phyloP scores from a whole-genome alignment of 2,113 vertebrate species.

The Podarcis cretensis region DNA sequence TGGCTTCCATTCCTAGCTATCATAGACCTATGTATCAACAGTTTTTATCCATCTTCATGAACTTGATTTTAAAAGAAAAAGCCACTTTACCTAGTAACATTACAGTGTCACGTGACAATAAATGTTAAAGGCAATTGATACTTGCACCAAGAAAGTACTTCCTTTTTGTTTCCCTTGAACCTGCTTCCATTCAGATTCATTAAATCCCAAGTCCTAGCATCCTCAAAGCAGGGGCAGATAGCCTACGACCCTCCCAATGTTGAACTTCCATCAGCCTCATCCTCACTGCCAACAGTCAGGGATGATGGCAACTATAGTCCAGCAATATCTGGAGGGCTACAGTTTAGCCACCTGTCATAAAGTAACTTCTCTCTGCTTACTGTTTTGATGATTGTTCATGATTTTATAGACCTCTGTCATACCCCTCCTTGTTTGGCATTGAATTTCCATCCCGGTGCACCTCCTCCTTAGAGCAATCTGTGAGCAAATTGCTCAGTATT shows the following conservation, averaged over 20 bases:
- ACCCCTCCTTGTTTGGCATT: background rate
- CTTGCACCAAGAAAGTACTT: background rate
- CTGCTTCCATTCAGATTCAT: background rate
- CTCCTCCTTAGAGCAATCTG: background rate
- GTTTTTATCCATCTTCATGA: background rate
- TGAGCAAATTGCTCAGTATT: background rate
- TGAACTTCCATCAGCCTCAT: no score
- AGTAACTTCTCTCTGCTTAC: background rate
- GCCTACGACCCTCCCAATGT: no score
- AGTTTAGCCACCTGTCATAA: background rate
- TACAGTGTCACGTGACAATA: background rate
- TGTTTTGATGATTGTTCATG: background rate
- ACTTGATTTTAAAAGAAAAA: background rate
- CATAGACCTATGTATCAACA: background rate
- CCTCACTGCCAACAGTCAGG: background rate
- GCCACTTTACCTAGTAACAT: background rate
- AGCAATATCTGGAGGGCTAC: no score
- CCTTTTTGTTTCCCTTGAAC: background rate
- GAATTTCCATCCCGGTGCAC: background rate
- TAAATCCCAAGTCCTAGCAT: background rate
- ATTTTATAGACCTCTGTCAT: background rate
- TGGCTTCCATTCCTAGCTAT: background rate
- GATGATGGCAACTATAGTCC: no score
- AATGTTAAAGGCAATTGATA: background rate
- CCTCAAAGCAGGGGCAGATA: no score